phyloP scores from a whole-genome alignment of 1,140 invertebrate genomes.

The Drosophila tropicalis region DNA sequence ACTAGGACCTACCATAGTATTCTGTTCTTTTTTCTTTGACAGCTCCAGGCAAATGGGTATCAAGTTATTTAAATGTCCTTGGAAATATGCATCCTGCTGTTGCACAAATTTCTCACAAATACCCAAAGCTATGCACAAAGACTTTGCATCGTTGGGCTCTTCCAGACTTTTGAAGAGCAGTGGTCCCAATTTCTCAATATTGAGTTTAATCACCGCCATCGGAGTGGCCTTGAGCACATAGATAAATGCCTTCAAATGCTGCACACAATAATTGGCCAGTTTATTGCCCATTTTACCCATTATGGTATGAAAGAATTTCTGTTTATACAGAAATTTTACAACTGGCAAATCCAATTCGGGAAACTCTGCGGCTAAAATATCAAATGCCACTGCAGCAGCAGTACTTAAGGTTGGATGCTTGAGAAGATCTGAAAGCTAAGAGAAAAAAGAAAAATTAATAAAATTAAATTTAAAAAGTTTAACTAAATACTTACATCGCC shows the following conservation, averaged over 20 bases:
- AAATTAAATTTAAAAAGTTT: neutral
- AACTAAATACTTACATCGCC: conserved; percentile 61
- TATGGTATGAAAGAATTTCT: conserved; percentile 87
- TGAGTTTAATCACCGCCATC: conserved; percentile 85
- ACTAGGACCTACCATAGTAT: conserved; percentile 86
- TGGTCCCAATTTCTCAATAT: conserved; percentile 87
- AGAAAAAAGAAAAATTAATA: neutral
- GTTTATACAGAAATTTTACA: conserved; percentile 84
- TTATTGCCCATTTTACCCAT: conserved; percentile 83
- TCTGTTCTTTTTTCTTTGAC: conserved; percentile 83
- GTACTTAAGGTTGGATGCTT: conserved; percentile 70
- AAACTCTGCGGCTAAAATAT: conserved; percentile 73
- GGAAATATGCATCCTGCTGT: conserved; percentile 84
- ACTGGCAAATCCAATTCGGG: conserved; percentile 76
- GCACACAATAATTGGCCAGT: conserved; percentile 83
- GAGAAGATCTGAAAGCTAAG: conserved; percentile 70
- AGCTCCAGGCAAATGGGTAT: conserved; percentile 87
- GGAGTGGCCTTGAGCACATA: conserved; percentile 87
- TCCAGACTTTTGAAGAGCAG: conserved; percentile 88
- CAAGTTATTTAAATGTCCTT: conserved; percentile 86
- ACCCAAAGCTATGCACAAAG: conserved; percentile 85
- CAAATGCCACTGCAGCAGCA: conserved; percentile 71
- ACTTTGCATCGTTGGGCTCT: conserved; percentile 84
- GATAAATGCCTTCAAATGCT: conserved; percentile 86
- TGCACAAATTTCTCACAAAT: conserved; percentile 86